Evolutionary conservation across 2,888 invertebrate species (phyloP).

Genomic region (Erebia aethiops): DNA sequence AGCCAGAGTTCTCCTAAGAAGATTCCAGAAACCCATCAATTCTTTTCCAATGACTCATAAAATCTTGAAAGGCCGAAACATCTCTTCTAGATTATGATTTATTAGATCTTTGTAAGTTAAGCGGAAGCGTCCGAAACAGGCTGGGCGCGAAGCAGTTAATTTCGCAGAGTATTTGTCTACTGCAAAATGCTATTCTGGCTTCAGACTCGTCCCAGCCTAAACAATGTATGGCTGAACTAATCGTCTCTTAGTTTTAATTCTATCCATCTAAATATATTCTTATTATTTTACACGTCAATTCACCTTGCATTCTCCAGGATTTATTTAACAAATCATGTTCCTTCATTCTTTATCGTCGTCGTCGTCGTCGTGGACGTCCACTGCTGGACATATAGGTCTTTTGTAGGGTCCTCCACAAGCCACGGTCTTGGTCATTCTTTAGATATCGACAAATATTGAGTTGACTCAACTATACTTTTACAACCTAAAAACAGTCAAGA

Average conservation of each 20-base stretch:
- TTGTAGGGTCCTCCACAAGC: no score
- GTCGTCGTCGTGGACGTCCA: no score
- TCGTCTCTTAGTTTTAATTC: conserved; percentile 46
- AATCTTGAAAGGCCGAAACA: background rate
- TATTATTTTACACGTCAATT: background rate
- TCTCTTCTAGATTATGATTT: conserved; percentile 36
- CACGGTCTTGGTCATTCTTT: no score
- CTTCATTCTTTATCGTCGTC: background rate
- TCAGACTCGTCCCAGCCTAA: conserved; percentile 60
- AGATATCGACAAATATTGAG: no score
- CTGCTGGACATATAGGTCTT: no score
- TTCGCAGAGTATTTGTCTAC: conserved; percentile 73
- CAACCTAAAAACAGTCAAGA: no score
- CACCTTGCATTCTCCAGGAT: background rate
- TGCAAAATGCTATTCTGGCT: conserved; percentile 61
- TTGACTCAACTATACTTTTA: no score
- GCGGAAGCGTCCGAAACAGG: conserved; percentile 59
- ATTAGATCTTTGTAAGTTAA: conserved; percentile 41
- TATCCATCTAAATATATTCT: background rate
- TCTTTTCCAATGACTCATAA: background rate
- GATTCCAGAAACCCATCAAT: background rate
- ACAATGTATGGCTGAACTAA: conserved; percentile 60
- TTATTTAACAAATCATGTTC: background rate
- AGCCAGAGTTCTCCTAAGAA: background rate
- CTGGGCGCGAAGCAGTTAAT: conserved; percentile 64